Conservation (phyloP, 2,888 invertebrate genomes). For the Odontocerum albicorne region DNA sequence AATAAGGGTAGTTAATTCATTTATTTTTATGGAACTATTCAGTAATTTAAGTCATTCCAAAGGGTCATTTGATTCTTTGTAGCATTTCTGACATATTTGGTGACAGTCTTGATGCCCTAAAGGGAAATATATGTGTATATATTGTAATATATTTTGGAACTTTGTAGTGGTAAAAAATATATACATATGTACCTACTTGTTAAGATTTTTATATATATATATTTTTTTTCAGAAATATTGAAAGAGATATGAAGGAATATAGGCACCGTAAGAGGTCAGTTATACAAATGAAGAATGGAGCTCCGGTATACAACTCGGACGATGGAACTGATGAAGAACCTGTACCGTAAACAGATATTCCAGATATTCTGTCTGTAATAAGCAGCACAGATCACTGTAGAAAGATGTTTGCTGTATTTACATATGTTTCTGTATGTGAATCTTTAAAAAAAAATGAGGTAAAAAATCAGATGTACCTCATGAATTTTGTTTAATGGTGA, state of each 20-base stretch:
- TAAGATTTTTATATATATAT: neutral
- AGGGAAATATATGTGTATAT: neutral
- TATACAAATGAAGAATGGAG: slow-evolving; percentile 59
- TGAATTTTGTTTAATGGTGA: no score
- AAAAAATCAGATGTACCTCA: no score
- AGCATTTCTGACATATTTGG: no score
- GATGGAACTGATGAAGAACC: slow-evolving; percentile 70
- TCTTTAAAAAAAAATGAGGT: no score
- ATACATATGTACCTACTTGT: neutral
- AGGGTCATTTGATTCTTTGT: no score
- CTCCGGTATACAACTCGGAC: slow-evolving; percentile 60
- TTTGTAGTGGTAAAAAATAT: neutral
- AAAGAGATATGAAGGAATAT: slow-evolving; percentile 56
- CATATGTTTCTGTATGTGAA: no score
- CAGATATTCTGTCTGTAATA: no score
- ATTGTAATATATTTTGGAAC: neutral
- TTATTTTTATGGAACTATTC: no score
- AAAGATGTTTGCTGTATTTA: no score
- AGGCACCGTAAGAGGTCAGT: slow-evolving; percentile 62
- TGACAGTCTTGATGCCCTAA: no score
- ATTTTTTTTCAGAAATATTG: slow-evolving; percentile 45
- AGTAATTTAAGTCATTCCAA: no score
- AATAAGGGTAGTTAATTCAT: neutral
- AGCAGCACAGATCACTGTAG: no score
- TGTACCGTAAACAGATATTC: slow-evolving; percentile 50